Evolutionary conservation across 2,888 invertebrate species (phyloP).

Genomic region (Microplitis manilae): DNA sequence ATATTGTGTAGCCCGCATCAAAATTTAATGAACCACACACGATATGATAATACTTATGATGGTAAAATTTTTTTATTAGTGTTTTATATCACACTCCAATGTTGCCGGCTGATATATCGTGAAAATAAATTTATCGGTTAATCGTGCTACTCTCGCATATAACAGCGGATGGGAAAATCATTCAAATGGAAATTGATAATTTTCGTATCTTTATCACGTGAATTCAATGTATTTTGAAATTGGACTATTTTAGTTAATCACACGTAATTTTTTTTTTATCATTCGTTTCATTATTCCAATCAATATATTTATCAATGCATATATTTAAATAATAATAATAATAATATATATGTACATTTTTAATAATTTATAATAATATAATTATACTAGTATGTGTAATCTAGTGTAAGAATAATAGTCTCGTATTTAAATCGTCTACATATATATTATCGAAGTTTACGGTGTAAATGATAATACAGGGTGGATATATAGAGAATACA

Average conservation of each 20-base stretch:
- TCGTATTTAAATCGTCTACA: not conserved
- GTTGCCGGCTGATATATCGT: not conserved
- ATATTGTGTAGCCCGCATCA: slow-evolving; percentile 47
- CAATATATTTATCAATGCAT: too few species aligned
- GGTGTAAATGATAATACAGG: not conserved
- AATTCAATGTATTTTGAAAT: slow-evolving; percentile 20
- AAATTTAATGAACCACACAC: slow-evolving; percentile 63
- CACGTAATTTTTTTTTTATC: not conserved
- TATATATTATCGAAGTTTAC: not conserved
- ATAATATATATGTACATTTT: not conserved
- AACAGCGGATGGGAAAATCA: slow-evolving; percentile 19
- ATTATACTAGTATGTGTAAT: not conserved
- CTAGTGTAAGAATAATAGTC: not conserved
- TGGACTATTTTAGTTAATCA: not conserved
- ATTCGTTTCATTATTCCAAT: not conserved
- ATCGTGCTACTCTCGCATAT: slow-evolving; percentile 8
- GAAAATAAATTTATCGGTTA: slow-evolving; percentile 16
- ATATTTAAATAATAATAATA: too few species aligned
- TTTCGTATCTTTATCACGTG: slow-evolving; percentile 32
- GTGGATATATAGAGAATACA: not conserved
- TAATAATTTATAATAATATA: not conserved
- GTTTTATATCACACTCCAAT: slow-evolving; percentile 2
- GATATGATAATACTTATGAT: slow-evolving; percentile 11
- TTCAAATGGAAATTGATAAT: slow-evolving; percentile 40
- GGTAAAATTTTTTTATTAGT: not conserved